Evolutionary conservation across 2,888 invertebrate genomes (phyloP), one percentile per base, ranked within the genome.

Genomic region (Hymenopus coronatus): DNA sequence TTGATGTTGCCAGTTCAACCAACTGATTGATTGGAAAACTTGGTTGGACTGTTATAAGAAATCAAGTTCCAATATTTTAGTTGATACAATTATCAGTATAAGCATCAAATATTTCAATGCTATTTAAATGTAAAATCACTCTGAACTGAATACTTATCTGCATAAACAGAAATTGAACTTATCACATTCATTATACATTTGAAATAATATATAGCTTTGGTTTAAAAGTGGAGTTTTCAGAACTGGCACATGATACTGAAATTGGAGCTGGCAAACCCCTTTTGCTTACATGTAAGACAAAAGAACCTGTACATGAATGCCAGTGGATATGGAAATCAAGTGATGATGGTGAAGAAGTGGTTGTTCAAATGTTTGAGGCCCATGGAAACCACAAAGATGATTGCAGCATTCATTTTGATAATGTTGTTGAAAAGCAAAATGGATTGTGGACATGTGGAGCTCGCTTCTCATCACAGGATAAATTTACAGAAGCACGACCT

Each of bases 391-490:
- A 89, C 25, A 87, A 84, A 25, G 14, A 84, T 40, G 93, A 93
- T 90, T 93, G 93, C 91, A 93, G 93, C 90, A 92, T 93, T 28
- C 91, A 93, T 87, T 90, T 93, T 89, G 92, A 92, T 89, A 92
- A 92, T 90, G 93, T 93, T 8, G 91, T 92, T 14, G 92, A 91
- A 54, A 93, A 93, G 86, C 93, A 93, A 90, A 92, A 93, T 90
- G 93, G 93, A 4, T 91, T 93, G 0, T 93, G 93, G 93, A 93
- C 92, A 54, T 93, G 93, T 89, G 93, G 93, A 8, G 93, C 92
- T 7, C 88, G 88, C 14, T 88, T 54, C 8, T 33, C 28, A 82
- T 87, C 82, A 82, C 87, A 87, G 14, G 33, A 70, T 70, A 70
- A 28, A n/a, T 87, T 87, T 82, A 87, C 87, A n/a, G 25, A 28